Evolutionary conservation across 2,888 invertebrate species (phyloP), one percentile per base, ranked within the genome.

Genomic region (Scaeva pyrastri): DNA sequence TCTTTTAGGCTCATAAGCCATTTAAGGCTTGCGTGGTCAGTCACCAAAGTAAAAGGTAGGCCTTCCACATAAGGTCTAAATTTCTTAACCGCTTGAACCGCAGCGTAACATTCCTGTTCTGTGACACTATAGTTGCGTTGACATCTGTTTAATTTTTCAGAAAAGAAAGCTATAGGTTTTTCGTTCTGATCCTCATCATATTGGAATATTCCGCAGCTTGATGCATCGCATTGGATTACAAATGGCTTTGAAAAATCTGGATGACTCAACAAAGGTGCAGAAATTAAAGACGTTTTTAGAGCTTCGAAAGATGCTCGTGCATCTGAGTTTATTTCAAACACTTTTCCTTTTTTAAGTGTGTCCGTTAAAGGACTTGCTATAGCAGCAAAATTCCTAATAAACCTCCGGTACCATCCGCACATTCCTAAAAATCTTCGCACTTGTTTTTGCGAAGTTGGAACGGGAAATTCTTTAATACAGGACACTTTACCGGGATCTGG

Each of bases 331-430:
- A 55, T 31, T n/a, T 2, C 8, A 26, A 55, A 31, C 2, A 8
- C n/a, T 5, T 36, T 36, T 0, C 26, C 12, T 19, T 60, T 58
- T 36, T 60, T 60, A 21, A 60, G 60, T 0, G 39, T 39, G 12
- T 41, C 60, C 2, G 39, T 39, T 60, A 60, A 41, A 39, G 16
- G 39, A 19, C 12, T 39, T 16, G 60, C 60, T 12, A 41, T 39
- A 14, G 60, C 36, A 39, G 60, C 16, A 10, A 83, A 88, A 48
- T 88, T 76, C 2, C 76, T 55, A 21, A 88, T 85, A 36, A 88
- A 88, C 5, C 88, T 50, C 1, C 88, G 48, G 39, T 87, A 88
- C 88, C 88, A 89, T n/a, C 89, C 88, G 2, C 87, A 88, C 52
- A 89, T 68, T 0, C 88, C 88, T 23, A 89, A 56, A 56, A 89